Evolutionary conservation across 2,888 invertebrate genomes (phyloP), one percentile per base, ranked within the genome.

Genomic region (Heliconius charithonia): DNA sequence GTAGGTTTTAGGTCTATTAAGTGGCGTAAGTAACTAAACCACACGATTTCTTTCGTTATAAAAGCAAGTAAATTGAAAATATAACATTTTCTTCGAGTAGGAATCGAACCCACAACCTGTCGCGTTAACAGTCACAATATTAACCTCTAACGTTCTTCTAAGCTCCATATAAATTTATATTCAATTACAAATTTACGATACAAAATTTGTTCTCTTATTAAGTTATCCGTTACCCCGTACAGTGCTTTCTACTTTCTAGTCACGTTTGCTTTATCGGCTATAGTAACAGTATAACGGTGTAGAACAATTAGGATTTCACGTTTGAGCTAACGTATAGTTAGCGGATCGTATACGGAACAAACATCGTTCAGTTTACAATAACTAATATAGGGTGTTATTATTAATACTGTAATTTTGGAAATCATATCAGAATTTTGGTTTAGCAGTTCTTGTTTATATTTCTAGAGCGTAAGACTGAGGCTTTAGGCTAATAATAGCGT

Each of bases 321-420:
- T 59, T 37, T n/a, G 59, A 59, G n/a, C 59, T 32, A 45, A 69
- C 69, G 72, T 56, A 32, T 59, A 37, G 72, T 25, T 59, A 25
- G 16, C 56, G 37, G 71, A 72, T 72, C 72, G 72, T 59, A 56
- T 71, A 32, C 59, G 59, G 37, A 59, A 59, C 72, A 59, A 72
- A 72, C 29, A 59, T 72, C 59, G 37, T n/a, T 72, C 29, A 22
- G 51, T 51, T 19, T 19, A 51, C 51, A 51, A n/a, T 56, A 56
- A 72, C 56, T 72, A 32, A 13, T 59, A 29, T 2, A 3, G 27
- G 27, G 59, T 72, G 32, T 3, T 72, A n/a, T 56, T 72, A 32
- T 59, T n/a, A n/a, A 29, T 72, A 63, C 63, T 27, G 13, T 16
- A 7, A 63, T 63, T 63, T 27, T 63, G 63, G 29, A 63, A 63